These are phyloP conservation scores for Archegozetes longisetosus DNA, from an alignment of 1,140 invertebrate species.

Conservation along the genomic window DNA sequence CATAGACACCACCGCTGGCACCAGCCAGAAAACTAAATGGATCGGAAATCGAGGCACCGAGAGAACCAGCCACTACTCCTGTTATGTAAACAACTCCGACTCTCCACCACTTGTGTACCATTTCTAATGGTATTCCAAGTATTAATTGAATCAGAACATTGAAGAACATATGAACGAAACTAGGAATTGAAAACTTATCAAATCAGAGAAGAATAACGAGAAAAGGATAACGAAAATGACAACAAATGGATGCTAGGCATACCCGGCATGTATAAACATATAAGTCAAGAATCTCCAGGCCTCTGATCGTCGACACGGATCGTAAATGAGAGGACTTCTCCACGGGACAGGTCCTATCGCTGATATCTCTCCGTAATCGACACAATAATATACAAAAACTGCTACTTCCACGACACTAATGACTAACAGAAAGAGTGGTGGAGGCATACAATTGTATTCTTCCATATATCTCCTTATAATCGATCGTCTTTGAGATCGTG, in stretches of 20 bases:
- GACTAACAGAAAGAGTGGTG: conserved; percentile 62
- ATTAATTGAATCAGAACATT: conserved; percentile 83
- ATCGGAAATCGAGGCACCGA: conserved; percentile 73
- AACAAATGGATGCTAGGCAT: too few relatives aligned
- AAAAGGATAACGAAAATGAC: too few relatives aligned
- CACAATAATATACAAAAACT: conserved; percentile 33
- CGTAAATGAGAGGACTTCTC: conserved; percentile 62
- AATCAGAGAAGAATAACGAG: too few relatives aligned
- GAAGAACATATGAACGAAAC: conserved; percentile 68
- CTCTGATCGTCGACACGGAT: conserved; percentile 67
- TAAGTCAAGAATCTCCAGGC: conserved; percentile 70
- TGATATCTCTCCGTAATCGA: conserved; percentile 26
- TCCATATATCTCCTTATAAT: conserved; percentile 48
- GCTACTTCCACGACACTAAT: conserved; percentile 29
- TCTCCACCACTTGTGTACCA: conserved; percentile 88
- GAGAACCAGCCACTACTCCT: conserved; percentile 55
- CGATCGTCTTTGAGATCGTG: conserved; percentile 39
- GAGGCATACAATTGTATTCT: conserved; percentile 61
- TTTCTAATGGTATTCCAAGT: conserved; percentile 78
- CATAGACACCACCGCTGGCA: conserved; percentile 90
- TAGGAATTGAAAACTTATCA: too few relatives aligned
- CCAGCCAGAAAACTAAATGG: conserved; percentile 72
- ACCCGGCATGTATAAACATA: conserved; percentile 92
- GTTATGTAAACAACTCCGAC: conserved; percentile 56
- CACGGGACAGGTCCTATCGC: conserved; percentile 44